Evolutionary conservation across 2,888 invertebrate species (phyloP), one percentile per base, ranked within the genome.

Genomic region (Calameuta pallipes): DNA sequence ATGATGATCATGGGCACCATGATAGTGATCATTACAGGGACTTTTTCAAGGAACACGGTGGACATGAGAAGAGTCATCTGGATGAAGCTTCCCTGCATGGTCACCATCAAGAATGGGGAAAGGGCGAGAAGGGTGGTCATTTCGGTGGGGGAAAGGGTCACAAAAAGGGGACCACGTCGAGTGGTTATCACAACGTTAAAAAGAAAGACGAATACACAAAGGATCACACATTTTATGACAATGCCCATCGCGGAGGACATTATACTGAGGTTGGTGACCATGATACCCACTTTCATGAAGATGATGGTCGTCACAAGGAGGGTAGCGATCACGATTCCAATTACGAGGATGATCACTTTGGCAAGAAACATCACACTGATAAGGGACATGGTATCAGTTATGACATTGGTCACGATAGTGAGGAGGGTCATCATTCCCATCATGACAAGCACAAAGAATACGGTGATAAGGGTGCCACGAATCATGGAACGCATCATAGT

Each of bases 161-260:
- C 83, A 90, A 91, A 80, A 91, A 90, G 80, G 90, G 91, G 1
- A 89, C 89, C 79, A 90, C 90, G 79, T 88, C 89, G 31, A 89
- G 90, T 82, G 91, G 91, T 4, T 91, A 90, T 83, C 90, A 91
- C 82, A 90, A 91, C 83, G 89, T 90, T 75, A 89, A 90, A 85
- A 91, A 91, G 86, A 91, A 92, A 83, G 91, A 92, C 82, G 92
- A 92, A 82, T 92, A 89, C 85, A 88, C 89, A 79, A 91, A 91
- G 84, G 90, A 90, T 78, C 91, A 91, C 85, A 91, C 90, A 82
- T 91, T 91, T 86, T 92, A 91, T 84, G 91, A 91, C 81, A 90
- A 91, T 81, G 87, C 85, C 78, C 88, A 91, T 82, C 88, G 91
- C 79, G 88, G 89, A 9, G 91, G 91, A 1, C 88, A 92, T 76